Percentiles rank a stretch among this genome's conserved stretches.
Evolutionary conservation across 2,797 vertebrate genomes (phyloP).

Genomic region (Cirrhinus mrigala): DNA sequence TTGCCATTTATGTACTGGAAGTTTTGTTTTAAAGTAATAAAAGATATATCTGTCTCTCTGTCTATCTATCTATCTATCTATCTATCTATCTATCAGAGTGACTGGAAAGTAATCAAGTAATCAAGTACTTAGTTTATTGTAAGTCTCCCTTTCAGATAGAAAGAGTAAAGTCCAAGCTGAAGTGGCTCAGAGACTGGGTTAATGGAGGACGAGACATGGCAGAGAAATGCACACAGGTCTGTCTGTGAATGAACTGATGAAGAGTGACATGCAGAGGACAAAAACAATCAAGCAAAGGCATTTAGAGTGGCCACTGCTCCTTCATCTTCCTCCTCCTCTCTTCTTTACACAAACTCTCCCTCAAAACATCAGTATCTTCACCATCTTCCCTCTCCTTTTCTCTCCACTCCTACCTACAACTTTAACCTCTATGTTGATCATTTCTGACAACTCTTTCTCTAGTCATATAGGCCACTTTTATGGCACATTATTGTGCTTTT

Average conservation of each 20-base stretch:
- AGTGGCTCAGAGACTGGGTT: background rate
- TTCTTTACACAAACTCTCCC: conserved; percentile 3
- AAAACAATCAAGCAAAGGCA: conserved; percentile 20
- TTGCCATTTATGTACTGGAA: too few relatives aligned
- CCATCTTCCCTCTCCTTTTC: background rate
- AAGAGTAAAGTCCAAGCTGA: background rate
- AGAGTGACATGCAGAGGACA: conserved; percentile 38
- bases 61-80: too few relatives aligned
- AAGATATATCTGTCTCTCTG: too few relatives aligned
- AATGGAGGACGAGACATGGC: conserved; percentile 2
- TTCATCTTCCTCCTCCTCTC: background rate
- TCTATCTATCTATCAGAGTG: too few relatives aligned
- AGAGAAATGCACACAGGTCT: conserved; percentile 24
- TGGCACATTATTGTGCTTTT: background rate
- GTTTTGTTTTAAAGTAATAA: too few relatives aligned
- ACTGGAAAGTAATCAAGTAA: background rate
- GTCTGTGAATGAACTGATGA: conserved; percentile 37
- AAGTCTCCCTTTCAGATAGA: background rate
- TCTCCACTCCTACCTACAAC: background rate
- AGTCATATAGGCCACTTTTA: background rate
- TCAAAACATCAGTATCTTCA: background rate
- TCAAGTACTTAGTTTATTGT: too few relatives aligned
- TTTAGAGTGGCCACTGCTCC: background rate
- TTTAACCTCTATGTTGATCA: background rate
- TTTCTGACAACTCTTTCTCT: background rate